Evolutionary conservation across 2,113 vertebrate species (phyloP), one percentile per base, ranked within the genome.

Genomic region (Eonycteris spelaea): DNA sequence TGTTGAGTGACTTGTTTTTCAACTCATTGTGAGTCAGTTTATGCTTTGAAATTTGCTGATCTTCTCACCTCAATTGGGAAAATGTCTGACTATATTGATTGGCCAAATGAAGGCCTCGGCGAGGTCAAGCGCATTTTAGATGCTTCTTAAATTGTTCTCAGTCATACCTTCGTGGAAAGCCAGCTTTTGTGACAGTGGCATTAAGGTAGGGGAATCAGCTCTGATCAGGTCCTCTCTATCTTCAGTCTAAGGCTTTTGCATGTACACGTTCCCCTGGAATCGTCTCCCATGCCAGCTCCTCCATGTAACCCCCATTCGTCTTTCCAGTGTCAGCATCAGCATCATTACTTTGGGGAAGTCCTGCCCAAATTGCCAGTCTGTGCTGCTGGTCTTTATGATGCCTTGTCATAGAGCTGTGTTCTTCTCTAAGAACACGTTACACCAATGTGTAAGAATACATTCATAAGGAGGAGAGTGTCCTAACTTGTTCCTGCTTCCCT

Each of bases 41-140:
- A 87, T 95, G 59, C 91, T 91, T 97, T 61, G 78, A 86, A 96
- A 91, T 94, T 57, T 96, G 68, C 82, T 96, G 95, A 96, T 96
- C 94, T 97, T 94, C 91, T 97, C 97, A 97, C 78, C 95, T 95
- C 97, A 94, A 67, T 94, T 94, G 97, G 93, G 51, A 84, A 97
- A 90, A 71, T 89, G 77, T 88, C 97, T 89, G 73, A 75, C 43
- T 83, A 4, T 91, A 96, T 94, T 93, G 94, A 96, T 96, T 94
- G 71, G 75, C 33, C 90, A 93, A 82, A 96, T 43, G 73, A 92
- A 97, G 73, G 91, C 77, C 83, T 93, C 33, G 6, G 38, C 0
- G 18, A 93, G 95, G 93, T 96, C 94, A 97, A 94, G 63, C 90
- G 38, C 89, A 85, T 95, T 95, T 96, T 55, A 84, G 78, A 67